Evolutionary conservation across 2,797 vertebrate genomes (phyloP).

Genomic region (Sparidentex hasta): DNA sequence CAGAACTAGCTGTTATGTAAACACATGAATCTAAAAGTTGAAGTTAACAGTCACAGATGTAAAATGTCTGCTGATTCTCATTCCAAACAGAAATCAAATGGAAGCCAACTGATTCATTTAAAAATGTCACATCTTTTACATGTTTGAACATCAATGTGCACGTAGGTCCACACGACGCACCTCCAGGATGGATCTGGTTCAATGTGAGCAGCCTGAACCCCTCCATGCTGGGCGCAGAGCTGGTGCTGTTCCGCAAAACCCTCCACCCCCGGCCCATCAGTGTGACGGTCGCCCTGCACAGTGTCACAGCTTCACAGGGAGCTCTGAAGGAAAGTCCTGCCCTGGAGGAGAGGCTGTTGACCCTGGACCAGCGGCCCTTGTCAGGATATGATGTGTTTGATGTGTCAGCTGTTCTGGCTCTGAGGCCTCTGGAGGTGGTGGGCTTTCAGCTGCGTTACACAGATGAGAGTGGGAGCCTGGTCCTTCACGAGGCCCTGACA

Average conservation of each 20-base stretch:
- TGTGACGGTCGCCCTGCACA: slow-evolving; percentile 78
- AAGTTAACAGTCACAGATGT: neutral
- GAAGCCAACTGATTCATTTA: neutral
- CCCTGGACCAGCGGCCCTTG: slow-evolving; percentile 69
- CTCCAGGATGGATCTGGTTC: slow-evolving; percentile 84
- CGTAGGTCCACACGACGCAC: slow-evolving; percentile 64
- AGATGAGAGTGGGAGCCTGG: slow-evolving; percentile 83
- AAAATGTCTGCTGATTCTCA: neutral
- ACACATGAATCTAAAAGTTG: neutral
- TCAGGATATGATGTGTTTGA: slow-evolving; percentile 85
- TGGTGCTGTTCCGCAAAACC: slow-evolving; percentile 81
- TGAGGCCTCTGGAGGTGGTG: slow-evolving; percentile 50
- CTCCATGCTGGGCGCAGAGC: slow-evolving; percentile 76
- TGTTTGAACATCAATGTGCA: neutral
- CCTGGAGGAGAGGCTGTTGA: slow-evolving; percentile 76
- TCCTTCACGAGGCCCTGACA: slow-evolving; percentile 81
- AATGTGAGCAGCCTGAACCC: slow-evolving; percentile 74
- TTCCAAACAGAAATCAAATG: neutral
- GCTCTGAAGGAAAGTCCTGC: slow-evolving; percentile 54
- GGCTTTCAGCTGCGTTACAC: slow-evolving; percentile 83
- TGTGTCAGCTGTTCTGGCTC: slow-evolving; percentile 68
- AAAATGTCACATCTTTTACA: neutral
- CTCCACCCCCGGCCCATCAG: slow-evolving; percentile 78
- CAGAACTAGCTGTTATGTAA: no score
- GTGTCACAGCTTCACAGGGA: slow-evolving; percentile 45